These are phyloP conservation scores for Pocillopora verrucosa DNA, from an alignment of 64 coral and sea anemone genomes.

Conservation along the genomic window DNA sequence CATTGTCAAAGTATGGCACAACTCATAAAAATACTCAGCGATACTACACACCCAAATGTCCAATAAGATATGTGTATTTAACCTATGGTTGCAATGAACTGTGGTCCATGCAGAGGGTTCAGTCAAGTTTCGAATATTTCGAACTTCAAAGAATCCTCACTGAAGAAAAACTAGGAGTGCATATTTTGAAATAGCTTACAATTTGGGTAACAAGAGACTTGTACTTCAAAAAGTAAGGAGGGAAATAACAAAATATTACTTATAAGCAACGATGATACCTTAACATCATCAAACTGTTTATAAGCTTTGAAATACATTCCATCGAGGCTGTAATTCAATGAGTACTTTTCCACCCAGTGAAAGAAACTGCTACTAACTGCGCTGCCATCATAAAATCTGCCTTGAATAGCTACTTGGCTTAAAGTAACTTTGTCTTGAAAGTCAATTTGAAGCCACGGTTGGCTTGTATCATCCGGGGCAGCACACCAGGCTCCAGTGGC, in stretches of 20 bases:
- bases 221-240: too few species aligned
- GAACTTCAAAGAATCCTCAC: too few species aligned
- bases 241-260: background rate
- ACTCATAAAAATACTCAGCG: too few species aligned
- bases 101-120: too few species aligned
- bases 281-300: background rate
- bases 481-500: background rate
- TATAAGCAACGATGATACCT: background rate
- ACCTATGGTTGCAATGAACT: too few species aligned
- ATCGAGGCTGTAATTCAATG: background rate
- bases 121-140: too few species aligned
- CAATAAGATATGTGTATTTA: too few species aligned
- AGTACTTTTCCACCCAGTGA: conserved; percentile 15
- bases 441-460: conserved; percentile 20
- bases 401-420: conserved; percentile 13
- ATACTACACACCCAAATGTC: too few species aligned
- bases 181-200: too few species aligned
- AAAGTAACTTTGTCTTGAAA: background rate
- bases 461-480: background rate
- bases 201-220: too few species aligned
- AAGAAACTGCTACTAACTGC: background rate
- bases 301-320: background rate
- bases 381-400: background rate
- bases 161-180: too few species aligned
- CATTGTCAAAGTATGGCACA: too few species aligned